Percentiles rank a stretch among this genome's conserved stretches.
These are phyloP conservation scores for Plecotus auritus DNA, from an alignment of 2,113 vertebrate genomes.

Conservation along the genomic window DNA sequence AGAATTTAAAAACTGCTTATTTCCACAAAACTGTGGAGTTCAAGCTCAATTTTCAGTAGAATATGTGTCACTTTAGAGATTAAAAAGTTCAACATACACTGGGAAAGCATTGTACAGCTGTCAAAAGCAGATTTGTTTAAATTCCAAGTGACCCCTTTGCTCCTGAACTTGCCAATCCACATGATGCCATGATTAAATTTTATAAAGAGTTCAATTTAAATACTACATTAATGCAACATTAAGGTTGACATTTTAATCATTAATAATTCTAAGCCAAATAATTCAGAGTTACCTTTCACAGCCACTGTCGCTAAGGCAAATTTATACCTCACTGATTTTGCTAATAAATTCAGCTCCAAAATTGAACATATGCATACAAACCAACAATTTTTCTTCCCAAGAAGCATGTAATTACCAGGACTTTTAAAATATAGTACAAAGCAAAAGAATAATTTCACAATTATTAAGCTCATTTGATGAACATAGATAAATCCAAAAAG, in stretches of 20 bases:
- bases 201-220: slow-evolving; percentile 42
- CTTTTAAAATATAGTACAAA: neutral
- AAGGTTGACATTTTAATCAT: slow-evolving; percentile 52
- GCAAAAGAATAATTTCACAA: neutral
- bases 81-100: slow-evolving; percentile 32
- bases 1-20: neutral
- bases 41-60: neutral
- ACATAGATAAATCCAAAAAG: neutral
- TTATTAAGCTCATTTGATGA: neutral
- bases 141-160: slow-evolving; percentile 15
- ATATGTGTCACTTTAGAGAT: neutral
- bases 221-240: slow-evolving; percentile 35
- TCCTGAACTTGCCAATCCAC: slow-evolving; percentile 33
- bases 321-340: slow-evolving; percentile 40
- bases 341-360: neutral
- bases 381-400: neutral
- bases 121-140: neutral
- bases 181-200: slow-evolving; percentile 1
- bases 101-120: neutral
- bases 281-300: slow-evolving; percentile 31
- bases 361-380: neutral
- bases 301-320: neutral
- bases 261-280: slow-evolving; percentile 24
- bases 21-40: neutral
- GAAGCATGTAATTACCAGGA: neutral